Evolutionary conservation across 2,797 vertebrate genomes (phyloP).

Genomic region (Lateolabrax maculatus): DNA sequence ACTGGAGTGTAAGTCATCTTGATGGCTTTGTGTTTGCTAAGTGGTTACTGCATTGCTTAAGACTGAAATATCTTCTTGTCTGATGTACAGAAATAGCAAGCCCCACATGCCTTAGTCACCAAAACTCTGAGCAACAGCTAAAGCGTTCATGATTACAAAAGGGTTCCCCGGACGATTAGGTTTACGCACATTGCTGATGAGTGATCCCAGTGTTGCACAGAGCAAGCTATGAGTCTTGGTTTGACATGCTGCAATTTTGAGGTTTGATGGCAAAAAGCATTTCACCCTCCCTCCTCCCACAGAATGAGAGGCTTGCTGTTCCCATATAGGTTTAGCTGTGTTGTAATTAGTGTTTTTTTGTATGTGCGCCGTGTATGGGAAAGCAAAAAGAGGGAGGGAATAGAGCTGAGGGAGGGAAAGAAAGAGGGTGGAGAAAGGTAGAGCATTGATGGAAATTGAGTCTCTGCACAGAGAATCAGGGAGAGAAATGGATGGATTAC

Average conservation of each 20-base stretch:
- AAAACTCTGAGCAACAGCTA: slow-evolving; percentile 59
- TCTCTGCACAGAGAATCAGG: slow-evolving; percentile 39
- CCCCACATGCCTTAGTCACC: slow-evolving; percentile 64
- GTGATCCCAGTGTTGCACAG: slow-evolving; percentile 69
- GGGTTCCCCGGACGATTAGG: slow-evolving; percentile 67
- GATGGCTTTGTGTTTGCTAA: slow-evolving; percentile 62
- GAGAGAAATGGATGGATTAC: slow-evolving; percentile 63
- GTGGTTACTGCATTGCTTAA: slow-evolving; percentile 56
- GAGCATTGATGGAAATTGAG: slow-evolving; percentile 55
- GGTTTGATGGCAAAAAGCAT: slow-evolving; percentile 82
- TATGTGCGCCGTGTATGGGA: slow-evolving; percentile 61
- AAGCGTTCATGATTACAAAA: slow-evolving; percentile 71
- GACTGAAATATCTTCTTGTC: slow-evolving; percentile 63
- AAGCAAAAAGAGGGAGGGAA: slow-evolving; percentile 64
- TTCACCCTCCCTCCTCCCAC: slow-evolving; percentile 78
- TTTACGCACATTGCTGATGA: slow-evolving; percentile 60
- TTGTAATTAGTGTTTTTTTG: slow-evolving; percentile 82
- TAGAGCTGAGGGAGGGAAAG: slow-evolving; percentile 44
- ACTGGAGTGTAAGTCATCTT: slow-evolving; percentile 60
- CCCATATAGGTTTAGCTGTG: slow-evolving; percentile 80
- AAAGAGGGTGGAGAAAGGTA: slow-evolving; percentile 65
- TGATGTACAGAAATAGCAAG: slow-evolving; percentile 66
- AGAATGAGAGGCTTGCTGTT: slow-evolving; percentile 83
- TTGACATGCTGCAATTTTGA: slow-evolving; percentile 85
- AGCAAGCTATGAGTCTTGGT: slow-evolving; percentile 57